A percentile compares a stretch with the other conserved stretches of the same genome.
Conservation (phyloP, 1,140 invertebrate species). For the Drosophila grimshawi region DNA sequence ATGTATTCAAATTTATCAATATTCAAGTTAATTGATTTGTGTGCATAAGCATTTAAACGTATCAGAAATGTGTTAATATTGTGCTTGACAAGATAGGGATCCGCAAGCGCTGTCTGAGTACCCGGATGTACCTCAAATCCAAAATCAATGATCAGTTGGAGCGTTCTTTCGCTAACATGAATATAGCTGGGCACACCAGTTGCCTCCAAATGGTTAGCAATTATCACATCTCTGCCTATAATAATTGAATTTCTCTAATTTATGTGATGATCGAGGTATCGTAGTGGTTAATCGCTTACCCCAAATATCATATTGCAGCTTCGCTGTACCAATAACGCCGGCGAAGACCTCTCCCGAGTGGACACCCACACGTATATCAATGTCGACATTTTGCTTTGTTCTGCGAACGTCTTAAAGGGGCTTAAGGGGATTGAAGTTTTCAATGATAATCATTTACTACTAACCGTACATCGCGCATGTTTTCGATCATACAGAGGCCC, state of each 20-base stretch:
- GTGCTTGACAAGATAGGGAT: slow-evolving; percentile 88
- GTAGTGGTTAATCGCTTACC: slow-evolving; percentile 86
- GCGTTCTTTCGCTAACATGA: slow-evolving; percentile 92
- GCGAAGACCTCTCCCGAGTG: slow-evolving; percentile 96
- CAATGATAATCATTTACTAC: neutral
- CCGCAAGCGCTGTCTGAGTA: slow-evolving; percentile 88
- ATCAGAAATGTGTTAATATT: slow-evolving; percentile 90
- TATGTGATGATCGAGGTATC: too few species aligned
- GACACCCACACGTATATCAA: slow-evolving; percentile 98
- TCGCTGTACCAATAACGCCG: slow-evolving; percentile 94
- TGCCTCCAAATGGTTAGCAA: slow-evolving; percentile 97
- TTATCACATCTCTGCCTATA: slow-evolving; percentile 90
- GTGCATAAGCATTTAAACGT: slow-evolving; percentile 56
- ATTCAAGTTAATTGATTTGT: neutral
- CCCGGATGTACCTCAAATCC: slow-evolving; percentile 84
- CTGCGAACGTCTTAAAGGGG: slow-evolving; percentile 77
- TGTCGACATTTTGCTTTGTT: slow-evolving; percentile 89
- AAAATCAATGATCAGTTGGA: slow-evolving; percentile 87
- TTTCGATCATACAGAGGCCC: slow-evolving; percentile 95
- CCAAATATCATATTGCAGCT: slow-evolving; percentile 99
- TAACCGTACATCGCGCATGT: slow-evolving; percentile 90
- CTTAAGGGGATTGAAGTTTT: neutral
- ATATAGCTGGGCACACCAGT: slow-evolving; percentile 94
- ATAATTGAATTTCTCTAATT: neutral
- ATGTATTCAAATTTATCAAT: neutral